phyloP scores from a whole-genome alignment of 2,888 invertebrate species.

The Apotomis capreana region DNA sequence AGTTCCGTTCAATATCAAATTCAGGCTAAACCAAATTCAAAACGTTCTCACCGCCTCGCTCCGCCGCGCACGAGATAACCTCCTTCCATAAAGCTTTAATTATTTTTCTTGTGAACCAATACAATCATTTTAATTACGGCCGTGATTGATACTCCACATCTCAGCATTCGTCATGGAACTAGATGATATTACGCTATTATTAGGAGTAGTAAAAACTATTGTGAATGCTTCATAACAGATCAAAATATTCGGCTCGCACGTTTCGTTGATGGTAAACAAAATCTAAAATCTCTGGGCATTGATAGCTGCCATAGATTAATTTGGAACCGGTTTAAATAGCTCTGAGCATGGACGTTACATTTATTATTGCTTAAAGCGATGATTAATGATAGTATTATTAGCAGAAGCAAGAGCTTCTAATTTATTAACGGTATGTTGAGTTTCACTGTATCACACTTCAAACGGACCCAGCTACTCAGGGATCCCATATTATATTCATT shows the following conservation, averaged over 20 bases:
- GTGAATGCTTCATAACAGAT: slow-evolving; percentile 64
- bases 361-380: slow-evolving; percentile 34
- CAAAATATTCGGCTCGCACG: slow-evolving; percentile 52
- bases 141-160: slow-evolving; percentile 53
- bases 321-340: slow-evolving; percentile 27
- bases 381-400: slow-evolving; percentile 37
- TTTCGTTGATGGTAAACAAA: slow-evolving; percentile 35
- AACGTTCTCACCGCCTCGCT: slow-evolving; percentile 80
- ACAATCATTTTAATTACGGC: slow-evolving; percentile 61
- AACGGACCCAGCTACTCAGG: slow-evolving; percentile 42
- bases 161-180: slow-evolving; percentile 75
- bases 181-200: slow-evolving; percentile 64
- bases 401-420: slow-evolving; percentile 29
- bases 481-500: slow-evolving; percentile 44
- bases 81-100: slow-evolving; percentile 71
- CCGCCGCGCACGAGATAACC: slow-evolving; percentile 70
- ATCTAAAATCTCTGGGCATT: slow-evolving; percentile 23
- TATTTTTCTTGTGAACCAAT: slow-evolving; percentile 79
- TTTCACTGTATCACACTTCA: slow-evolving; percentile 33
- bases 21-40: slow-evolving; percentile 72
- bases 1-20: slow-evolving; percentile 74
- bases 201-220: slow-evolving; percentile 65
- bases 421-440: slow-evolving; percentile 32
- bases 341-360: slow-evolving; percentile 29
- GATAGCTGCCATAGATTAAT: slow-evolving; percentile 27